Percentiles rank a stretch among this genome's conserved stretches.
Evolutionary conservation across 2,113 vertebrate genomes (phyloP).

Genomic region (Pseudonaja textilis): DNA sequence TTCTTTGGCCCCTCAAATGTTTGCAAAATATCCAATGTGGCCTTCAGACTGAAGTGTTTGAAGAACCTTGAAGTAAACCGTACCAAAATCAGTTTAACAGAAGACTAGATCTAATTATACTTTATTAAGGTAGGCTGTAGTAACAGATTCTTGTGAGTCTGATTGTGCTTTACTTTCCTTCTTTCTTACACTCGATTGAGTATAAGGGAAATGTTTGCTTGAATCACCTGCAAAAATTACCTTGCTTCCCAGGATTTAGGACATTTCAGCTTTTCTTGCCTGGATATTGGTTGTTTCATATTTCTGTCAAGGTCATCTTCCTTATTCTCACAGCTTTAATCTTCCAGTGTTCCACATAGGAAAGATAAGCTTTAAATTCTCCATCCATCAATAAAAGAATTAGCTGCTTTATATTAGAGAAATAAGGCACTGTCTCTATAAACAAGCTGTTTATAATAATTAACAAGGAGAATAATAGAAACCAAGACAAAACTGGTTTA

Average conservation of each 20-base stretch:
- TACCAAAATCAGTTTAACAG: neutral
- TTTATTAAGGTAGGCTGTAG: neutral
- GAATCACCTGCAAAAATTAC: neutral
- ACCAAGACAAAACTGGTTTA: neutral
- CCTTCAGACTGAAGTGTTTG: neutral
- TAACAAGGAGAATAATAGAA: too few species aligned
- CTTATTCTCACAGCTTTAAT: neutral
- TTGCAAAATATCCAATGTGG: neutral
- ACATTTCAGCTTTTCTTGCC: neutral
- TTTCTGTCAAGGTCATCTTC: neutral
- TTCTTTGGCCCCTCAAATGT: neutral
- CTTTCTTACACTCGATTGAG: neutral
- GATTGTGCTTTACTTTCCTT: neutral
- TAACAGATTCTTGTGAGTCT: neutral
- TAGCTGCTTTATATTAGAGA: neutral
- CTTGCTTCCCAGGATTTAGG: neutral
- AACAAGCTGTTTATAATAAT: neutral
- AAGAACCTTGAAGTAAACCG: neutral
- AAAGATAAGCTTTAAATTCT: neutral
- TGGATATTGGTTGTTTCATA: neutral
- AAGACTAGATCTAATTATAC: neutral
- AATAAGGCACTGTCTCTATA: neutral
- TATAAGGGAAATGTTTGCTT: neutral
- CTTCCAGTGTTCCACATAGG: neutral
- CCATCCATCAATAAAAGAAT: neutral